Evolutionary conservation across 2,888 invertebrate genomes (phyloP).

Genomic region (Didymodactylos carnosus): DNA sequence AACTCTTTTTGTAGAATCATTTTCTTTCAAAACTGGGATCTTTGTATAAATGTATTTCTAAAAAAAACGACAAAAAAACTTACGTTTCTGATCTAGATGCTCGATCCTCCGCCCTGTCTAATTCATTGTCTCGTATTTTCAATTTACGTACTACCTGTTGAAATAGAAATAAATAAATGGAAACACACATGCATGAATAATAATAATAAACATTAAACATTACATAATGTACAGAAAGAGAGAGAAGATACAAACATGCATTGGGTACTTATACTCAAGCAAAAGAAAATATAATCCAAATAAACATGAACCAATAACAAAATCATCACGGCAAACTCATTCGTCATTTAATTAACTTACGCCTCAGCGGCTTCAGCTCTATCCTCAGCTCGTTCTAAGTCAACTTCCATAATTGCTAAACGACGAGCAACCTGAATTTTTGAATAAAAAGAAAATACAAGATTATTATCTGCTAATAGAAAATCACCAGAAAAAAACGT

Average conservation of each 20-base stretch:
- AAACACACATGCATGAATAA: not conserved
- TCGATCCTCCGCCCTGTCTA: constrained; percentile 27
- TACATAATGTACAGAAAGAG: too few relatives aligned
- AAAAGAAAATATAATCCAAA: not conserved
- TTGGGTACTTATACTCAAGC: not conserved
- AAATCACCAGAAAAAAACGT: too few relatives aligned
- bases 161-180: not conserved
- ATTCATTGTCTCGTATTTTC: constrained; percentile 23
- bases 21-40: too few relatives aligned
- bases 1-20: too few relatives aligned
- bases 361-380: constrained; percentile 27
- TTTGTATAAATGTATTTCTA: too few relatives aligned
- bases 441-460: not conserved
- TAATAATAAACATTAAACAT: too few relatives aligned
- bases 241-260: too few relatives aligned
- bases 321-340: too few relatives aligned
- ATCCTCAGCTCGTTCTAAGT: constrained; percentile 28
- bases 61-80: too few relatives aligned
- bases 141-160: constrained; percentile 21
- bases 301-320: too few relatives aligned
- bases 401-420: constrained; percentile 23
- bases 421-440: constrained; percentile 20
- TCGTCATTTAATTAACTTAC: constrained; percentile 5
- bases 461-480: too few relatives aligned
- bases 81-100: constrained; percentile 13